Conservation (phyloP, 2,888 invertebrate genomes). For the Drosophila austrosaltans region DNA sequence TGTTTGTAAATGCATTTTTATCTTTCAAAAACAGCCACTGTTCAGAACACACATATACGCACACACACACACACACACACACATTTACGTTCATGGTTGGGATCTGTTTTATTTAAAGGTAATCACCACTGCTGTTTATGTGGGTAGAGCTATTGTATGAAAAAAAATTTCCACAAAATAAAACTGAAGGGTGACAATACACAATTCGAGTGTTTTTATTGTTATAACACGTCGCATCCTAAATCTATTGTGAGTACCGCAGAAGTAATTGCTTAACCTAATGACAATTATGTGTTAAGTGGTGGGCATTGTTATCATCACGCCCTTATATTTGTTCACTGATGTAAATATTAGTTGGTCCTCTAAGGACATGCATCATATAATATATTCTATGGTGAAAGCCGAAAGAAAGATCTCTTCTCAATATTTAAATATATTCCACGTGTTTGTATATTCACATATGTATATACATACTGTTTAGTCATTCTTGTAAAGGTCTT, state of each 20-base stretch:
- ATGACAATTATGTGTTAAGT: conserved; percentile 79
- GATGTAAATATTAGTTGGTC: conserved; percentile 24
- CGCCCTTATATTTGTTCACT: conserved; percentile 45
- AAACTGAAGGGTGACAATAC: conserved; percentile 74
- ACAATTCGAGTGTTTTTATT: conserved; percentile 79
- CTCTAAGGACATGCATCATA: neutral
- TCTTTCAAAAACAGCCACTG: conserved; percentile 77
- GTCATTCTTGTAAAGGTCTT: too few relatives aligned
- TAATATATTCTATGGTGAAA: neutral
- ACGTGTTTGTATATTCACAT: too few relatives aligned
- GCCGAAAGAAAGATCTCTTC: neutral
- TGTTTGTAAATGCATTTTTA: conserved; percentile 73
- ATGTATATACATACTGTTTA: too few relatives aligned
- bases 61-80: conserved; percentile 31
- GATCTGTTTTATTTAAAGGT: conserved; percentile 73
- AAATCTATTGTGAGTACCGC: conserved; percentile 57
- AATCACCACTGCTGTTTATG: conserved; percentile 65
- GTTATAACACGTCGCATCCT: conserved; percentile 78
- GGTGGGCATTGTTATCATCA: conserved; percentile 64
- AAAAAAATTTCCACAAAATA: conserved; percentile 58
- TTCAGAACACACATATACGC: conserved; percentile 46
- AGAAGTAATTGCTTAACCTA: conserved; percentile 77
- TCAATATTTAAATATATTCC: neutral
- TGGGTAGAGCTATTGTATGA: conserved; percentile 58
- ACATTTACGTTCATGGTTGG: conserved; percentile 42